Percentiles rank a stretch among this genome's conserved stretches.
Evolutionary conservation across 2,797 vertebrate genomes (phyloP).

Genomic region (Amphiprion clarkii): DNA sequence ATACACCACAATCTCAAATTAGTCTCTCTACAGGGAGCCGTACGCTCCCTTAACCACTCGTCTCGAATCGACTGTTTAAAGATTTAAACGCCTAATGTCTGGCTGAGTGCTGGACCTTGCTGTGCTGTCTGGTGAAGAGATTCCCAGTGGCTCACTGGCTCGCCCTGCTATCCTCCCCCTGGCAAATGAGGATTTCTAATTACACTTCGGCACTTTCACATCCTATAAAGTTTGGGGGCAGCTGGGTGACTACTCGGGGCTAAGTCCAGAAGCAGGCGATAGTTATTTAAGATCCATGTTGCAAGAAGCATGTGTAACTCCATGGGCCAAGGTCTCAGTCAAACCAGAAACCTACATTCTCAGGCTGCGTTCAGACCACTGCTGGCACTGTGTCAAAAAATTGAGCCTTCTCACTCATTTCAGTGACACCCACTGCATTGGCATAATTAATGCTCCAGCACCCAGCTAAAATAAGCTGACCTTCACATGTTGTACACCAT

Average conservation of each 20-base stretch:
- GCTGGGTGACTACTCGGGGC: constrained; percentile 14
- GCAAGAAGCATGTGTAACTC: background rate
- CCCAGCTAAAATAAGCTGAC: no score
- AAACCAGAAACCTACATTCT: background rate
- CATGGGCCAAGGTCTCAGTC: background rate
- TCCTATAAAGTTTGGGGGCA: constrained; percentile 39
- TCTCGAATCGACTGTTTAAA: constrained; percentile 66
- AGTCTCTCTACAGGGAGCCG: constrained; percentile 56
- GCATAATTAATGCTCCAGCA: no score
- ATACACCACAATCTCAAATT: constrained; percentile 55
- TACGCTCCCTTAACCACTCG: constrained; percentile 35
- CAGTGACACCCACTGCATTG: no score
- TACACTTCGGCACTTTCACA: constrained; percentile 64
- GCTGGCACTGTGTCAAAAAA: no score
- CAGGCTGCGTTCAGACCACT: background rate
- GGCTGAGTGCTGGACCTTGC: constrained; percentile 60
- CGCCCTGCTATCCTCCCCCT: constrained; percentile 12
- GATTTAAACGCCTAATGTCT: constrained; percentile 66
- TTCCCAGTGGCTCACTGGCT: constrained; percentile 35
- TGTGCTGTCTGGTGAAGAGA: constrained; percentile 46
- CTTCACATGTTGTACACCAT: no score
- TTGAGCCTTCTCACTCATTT: no score
- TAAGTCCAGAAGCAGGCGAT: constrained; percentile 10
- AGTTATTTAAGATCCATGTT: background rate
- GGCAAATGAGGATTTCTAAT: constrained; percentile 60